Conservation (phyloP, 30 jellyfish, hydroid and myxozoan species). For the Pelagia noctiluca region DNA sequence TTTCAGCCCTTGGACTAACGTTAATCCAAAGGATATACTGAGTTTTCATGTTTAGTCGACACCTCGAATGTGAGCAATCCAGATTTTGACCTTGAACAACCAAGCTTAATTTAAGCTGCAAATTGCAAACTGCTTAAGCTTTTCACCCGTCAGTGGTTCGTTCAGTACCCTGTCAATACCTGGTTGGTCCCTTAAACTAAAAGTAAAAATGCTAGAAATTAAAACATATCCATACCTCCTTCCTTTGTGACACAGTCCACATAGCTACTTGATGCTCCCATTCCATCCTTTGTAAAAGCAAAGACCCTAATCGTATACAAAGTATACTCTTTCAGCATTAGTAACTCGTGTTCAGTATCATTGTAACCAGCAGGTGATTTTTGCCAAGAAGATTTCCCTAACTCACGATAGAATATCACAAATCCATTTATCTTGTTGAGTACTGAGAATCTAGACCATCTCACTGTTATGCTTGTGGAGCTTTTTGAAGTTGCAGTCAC, state of each 20-base stretch:
- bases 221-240: no score
- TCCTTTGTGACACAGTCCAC: slow-evolving; percentile 17
- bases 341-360: neutral
- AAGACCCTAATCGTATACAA: slow-evolving; percentile 45
- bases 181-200: no score
- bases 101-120: no score
- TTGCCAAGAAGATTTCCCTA: slow-evolving; percentile 21
- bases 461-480: neutral
- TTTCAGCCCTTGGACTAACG: no score
- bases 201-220: no score
- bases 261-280: slow-evolving; percentile 21
- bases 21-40: no score
- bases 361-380: neutral
- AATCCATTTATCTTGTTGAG: neutral
- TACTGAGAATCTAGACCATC: neutral
- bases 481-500: neutral
- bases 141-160: no score
- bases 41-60: no score
- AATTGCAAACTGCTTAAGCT: no score
- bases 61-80: no score
- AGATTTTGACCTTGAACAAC: no score
- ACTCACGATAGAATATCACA: slow-evolving; percentile 12
- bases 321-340: slow-evolving; percentile 11
- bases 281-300: slow-evolving; percentile 25
- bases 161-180: no score